Conservation (phyloP, 1,140 invertebrate species). For the Bombus cullumanus region DNA sequence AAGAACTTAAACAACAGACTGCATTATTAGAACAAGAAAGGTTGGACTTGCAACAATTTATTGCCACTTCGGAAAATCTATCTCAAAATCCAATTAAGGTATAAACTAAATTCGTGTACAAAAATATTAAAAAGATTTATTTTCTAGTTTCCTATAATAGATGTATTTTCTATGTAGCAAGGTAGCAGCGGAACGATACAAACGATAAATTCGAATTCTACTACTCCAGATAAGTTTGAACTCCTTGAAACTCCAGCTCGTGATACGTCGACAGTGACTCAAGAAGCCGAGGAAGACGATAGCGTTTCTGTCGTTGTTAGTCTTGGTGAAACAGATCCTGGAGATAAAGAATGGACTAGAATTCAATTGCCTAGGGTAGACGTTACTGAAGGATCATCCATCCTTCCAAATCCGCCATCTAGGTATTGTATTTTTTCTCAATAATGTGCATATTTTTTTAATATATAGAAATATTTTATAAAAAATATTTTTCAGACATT, state of each 20-base stretch:
- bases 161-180: conserved; percentile 49
- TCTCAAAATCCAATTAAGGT: conserved; percentile 60
- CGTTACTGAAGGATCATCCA: conserved; percentile 63
- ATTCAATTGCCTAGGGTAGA: conserved; percentile 75
- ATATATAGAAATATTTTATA: conserved; percentile 20
- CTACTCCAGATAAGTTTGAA: conserved; percentile 80
- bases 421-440: conserved; percentile 52
- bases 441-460: conserved; percentile 12
- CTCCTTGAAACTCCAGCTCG: conserved; percentile 75
- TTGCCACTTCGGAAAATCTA: conserved; percentile 56
- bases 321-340: conserved; percentile 78
- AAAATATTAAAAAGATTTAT: background rate
- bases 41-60: conserved; percentile 81
- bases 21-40: conserved; percentile 84
- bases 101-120: conserved; percentile 13
- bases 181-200: conserved; percentile 72
- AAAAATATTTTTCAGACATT: conserved; percentile 70
- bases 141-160: background rate
- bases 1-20: conserved; percentile 83
- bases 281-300: conserved; percentile 76
- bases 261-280: conserved; percentile 70
- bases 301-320: conserved; percentile 77
- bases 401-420: conserved; percentile 68
- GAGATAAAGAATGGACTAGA: conserved; percentile 80
- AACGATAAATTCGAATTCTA: conserved; percentile 77